Percentiles rank a stretch among this genome's conserved stretches.
Evolutionary conservation across 2,888 invertebrate species (phyloP).

Genomic region (Phytoseiulus persimilis): DNA sequence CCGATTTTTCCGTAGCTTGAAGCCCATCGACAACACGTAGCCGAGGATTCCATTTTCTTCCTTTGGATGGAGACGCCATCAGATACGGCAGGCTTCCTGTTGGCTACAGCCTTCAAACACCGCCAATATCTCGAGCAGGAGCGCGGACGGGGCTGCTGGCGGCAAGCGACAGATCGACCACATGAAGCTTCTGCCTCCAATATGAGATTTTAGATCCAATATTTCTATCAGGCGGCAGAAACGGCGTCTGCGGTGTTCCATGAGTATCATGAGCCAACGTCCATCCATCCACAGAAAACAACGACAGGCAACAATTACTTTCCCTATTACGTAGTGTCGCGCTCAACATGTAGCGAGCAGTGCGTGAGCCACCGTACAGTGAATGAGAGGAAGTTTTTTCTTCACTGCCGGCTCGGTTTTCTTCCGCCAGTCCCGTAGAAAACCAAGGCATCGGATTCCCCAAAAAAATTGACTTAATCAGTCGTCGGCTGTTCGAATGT

Average conservation of each 20-base stretch:
- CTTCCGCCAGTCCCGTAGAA: background rate
- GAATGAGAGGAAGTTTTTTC: background rate
- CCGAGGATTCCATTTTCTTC: background rate
- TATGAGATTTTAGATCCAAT: background rate
- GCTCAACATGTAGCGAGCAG: background rate
- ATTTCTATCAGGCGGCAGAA: background rate
- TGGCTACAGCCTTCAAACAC: background rate
- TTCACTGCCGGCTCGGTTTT: background rate
- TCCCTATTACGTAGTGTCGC: background rate
- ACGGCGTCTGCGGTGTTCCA: background rate
- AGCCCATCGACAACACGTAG: background rate
- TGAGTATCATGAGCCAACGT: background rate
- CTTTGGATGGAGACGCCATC: background rate
- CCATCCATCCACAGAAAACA: background rate
- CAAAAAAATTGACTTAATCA: background rate
- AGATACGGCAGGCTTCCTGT: background rate
- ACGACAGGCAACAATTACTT: background rate
- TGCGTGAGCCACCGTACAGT: background rate
- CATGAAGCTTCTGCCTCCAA: background rate
- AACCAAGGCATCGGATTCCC: background rate
- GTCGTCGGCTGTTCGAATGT: no score
- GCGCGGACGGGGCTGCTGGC: background rate
- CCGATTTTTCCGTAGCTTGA: background rate
- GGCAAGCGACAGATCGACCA: background rate
- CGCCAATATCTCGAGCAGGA: background rate